Evolutionary conservation across 2,113 vertebrate species (phyloP).

Genomic region (Oophaga pumilio): DNA sequence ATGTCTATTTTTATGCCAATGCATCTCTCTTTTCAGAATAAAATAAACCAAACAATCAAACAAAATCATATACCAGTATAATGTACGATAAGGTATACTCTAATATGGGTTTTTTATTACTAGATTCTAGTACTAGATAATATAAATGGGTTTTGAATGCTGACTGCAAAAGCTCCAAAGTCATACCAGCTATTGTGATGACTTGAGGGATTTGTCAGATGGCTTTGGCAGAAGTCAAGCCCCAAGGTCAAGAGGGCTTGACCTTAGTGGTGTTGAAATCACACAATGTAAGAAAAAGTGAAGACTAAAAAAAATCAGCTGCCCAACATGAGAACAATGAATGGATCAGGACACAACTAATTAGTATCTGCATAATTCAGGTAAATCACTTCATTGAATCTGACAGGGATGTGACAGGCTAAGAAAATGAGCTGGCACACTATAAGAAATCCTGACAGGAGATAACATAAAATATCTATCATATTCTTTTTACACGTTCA

Average conservation of each 20-base stretch:
- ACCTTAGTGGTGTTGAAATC: slow-evolving; percentile 90
- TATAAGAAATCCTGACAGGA: slow-evolving; percentile 1
- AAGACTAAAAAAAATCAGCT: slow-evolving; percentile 82
- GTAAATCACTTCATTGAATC: slow-evolving; percentile 96
- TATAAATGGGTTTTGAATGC: slow-evolving; percentile 59
- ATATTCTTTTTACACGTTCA: background rate
- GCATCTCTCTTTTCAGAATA: background rate
- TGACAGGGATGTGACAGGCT: slow-evolving; percentile 95
- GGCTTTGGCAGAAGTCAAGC: slow-evolving; percentile 97
- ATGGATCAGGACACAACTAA: slow-evolving; percentile 82
- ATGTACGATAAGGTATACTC: background rate
- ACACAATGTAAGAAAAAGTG: slow-evolving; percentile 78
- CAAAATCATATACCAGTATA: background rate
- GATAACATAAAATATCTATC: background rate
- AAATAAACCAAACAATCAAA: background rate
- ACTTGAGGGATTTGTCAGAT: slow-evolving; percentile 91
- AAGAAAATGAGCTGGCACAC: slow-evolving; percentile 73
- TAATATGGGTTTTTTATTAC: background rate
- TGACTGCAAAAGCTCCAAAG: slow-evolving; percentile 83
- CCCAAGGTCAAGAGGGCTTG: slow-evolving; percentile 98
- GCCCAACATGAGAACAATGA: slow-evolving; percentile 88
- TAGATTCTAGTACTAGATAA: too few species aligned
- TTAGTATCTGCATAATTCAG: slow-evolving; percentile 97
- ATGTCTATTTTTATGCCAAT: too few species aligned
- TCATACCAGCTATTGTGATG: slow-evolving; percentile 87